Conservation (phyloP, 2,888 invertebrate genomes). For the Drosophila sordidula region DNA sequence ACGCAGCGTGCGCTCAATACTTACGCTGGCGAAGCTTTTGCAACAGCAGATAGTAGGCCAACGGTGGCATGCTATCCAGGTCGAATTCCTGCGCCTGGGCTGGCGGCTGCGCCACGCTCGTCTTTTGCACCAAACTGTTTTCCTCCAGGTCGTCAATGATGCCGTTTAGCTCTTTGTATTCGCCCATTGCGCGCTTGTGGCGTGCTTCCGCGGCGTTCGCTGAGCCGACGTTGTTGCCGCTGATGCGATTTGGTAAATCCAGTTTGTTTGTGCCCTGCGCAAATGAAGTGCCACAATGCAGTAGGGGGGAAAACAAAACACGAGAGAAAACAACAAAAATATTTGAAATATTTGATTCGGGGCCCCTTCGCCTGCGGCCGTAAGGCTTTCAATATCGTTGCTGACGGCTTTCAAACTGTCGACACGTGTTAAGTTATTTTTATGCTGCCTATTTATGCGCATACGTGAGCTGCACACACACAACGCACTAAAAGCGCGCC, state of each 20-base stretch:
- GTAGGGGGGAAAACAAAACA: slow-evolving; percentile 19
- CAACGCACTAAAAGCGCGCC: slow-evolving; percentile 18
- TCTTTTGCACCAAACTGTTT: slow-evolving; percentile 64
- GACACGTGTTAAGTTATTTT: slow-evolving; percentile 83
- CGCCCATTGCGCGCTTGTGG: slow-evolving; percentile 77
- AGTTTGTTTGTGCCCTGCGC: slow-evolving; percentile 72
- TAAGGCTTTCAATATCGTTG: slow-evolving; percentile 47
- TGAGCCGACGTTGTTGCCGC: slow-evolving; percentile 50
- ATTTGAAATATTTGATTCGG: slow-evolving; percentile 72
- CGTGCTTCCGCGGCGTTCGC: slow-evolving; percentile 63
- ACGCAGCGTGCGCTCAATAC: slow-evolving; percentile 51
- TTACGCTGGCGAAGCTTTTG: slow-evolving; percentile 80
- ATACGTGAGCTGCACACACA: slow-evolving; percentile 70
- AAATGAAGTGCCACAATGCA: slow-evolving; percentile 64
- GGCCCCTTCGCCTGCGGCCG: slow-evolving; percentile 38
- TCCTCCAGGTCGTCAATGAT: slow-evolving; percentile 80
- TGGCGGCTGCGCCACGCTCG: slow-evolving; percentile 35
- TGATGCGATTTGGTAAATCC: slow-evolving; percentile 75
- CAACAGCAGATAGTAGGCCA: slow-evolving; percentile 78
- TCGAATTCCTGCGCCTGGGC: slow-evolving; percentile 72
- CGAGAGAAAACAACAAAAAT: slow-evolving; percentile 49
- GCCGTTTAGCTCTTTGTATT: slow-evolving; percentile 75
- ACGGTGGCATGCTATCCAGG: slow-evolving; percentile 80
- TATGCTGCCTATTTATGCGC: slow-evolving; percentile 79
- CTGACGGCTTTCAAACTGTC: slow-evolving; percentile 73